Evolutionary conservation across 2,888 invertebrate species (phyloP), one percentile per base, ranked within the genome.

Genomic region (Andrena hattorfiana): DNA sequence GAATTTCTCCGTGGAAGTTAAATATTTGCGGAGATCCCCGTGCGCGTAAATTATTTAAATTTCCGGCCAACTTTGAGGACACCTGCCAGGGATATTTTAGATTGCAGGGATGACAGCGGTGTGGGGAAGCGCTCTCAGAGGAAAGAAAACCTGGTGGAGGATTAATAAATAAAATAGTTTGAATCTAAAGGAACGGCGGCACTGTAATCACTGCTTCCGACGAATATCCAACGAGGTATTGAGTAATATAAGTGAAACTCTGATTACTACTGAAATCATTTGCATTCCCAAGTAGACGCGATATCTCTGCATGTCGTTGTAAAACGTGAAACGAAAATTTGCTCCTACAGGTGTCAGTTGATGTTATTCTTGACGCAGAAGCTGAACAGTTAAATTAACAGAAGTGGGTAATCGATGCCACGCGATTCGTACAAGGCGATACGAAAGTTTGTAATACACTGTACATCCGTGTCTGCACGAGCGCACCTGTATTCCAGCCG

Each of bases 401-500:
- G 1, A 23, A n/a, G n/a, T n/a, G n/a, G n/a, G 10, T 62, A 13
- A 28, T 20, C 71, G 13, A 56, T 67, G 62, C 23, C 71, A 16
- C 32, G 5, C 68, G 42, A 81, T 81, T 80, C 42, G 42, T 69
- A 66, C 26, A 42, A 20, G 35, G 6, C 32, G 28, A 51, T 20
- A 13, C 35, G 59, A 72, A 79, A 67, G 62, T 71, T 42, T 62
- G 28, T 10, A 30, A 71, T 77, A 62, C 62, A 67, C 23, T 23
- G 54, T 26, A n/a, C 20, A 3, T n/a, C 26, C 26, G n/a, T 8
- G 62, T 62, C n/a, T 62, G 20, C 66, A 28, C 13, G 56, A 48
- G 26, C 35, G 56, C 79, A 72, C 81, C 81, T 79, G 80, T 51
- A 56, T 62, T 13, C 23, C 32, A n/a, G 8, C 23, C 42, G 67